Conservation (phyloP, 37 sponge, comb jelly and placozoan genomes). For the Beroe ovata region DNA sequence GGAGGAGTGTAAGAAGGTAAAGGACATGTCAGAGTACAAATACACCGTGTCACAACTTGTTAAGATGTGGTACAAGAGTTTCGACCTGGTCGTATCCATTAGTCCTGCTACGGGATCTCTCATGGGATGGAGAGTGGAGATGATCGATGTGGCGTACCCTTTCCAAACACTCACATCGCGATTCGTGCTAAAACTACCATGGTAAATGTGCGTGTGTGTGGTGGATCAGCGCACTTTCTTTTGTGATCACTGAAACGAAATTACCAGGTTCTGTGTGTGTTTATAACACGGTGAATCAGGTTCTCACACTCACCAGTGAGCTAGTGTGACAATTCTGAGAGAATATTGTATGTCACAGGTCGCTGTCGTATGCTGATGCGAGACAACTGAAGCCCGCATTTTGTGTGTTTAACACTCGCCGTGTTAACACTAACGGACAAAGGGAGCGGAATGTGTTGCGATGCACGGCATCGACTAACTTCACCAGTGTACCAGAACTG, state of each 20-base stretch:
- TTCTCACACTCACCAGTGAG: no score
- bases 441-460: not conserved
- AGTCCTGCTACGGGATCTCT: conserved; percentile 54
- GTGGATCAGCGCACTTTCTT: no score
- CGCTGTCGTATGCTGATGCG: conserved; percentile 53
- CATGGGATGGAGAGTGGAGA: conserved; percentile 66
- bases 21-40: conserved; percentile 52
- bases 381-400: conserved; percentile 34
- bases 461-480: no score
- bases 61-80: conserved; percentile 56
- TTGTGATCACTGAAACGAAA: no score
- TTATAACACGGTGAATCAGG: no score
- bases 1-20: conserved; percentile 37
- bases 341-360: conserved; percentile 38
- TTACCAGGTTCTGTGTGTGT: no score
- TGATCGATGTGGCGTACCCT: conserved; percentile 61
- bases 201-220: no score
- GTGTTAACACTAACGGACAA: not conserved
- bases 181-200: conserved; percentile 59
- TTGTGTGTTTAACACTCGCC: conserved; percentile 6
- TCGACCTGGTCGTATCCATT: conserved; percentile 31
- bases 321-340: no score
- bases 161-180: conserved; percentile 32
- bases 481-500: conserved; percentile 15
- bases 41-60: conserved; percentile 35